A percentile compares a stretch with the other conserved stretches of the same genome.
phyloP scores from a whole-genome alignment of 2,797 vertebrate species.

The Prunella strophiata region DNA sequence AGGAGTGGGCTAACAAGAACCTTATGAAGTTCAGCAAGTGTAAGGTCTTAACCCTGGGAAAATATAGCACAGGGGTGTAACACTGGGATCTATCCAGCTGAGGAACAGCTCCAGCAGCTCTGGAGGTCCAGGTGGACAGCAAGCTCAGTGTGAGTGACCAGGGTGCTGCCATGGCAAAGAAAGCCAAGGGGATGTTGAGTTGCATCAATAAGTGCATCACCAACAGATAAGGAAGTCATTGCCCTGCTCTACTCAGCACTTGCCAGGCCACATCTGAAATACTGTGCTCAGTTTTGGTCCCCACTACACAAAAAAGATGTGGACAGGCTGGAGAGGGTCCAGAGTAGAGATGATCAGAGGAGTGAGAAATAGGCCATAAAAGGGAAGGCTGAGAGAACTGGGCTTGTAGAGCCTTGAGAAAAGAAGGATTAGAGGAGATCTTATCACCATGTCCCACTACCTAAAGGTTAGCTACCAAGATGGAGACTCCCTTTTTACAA shows the following conservation, averaged over 20 bases:
- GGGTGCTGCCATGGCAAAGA: background rate
- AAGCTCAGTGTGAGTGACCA: background rate
- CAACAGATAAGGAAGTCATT: background rate
- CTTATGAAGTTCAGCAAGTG: background rate
- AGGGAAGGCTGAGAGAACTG: background rate
- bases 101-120: background rate
- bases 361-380: too few species aligned
- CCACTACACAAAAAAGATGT: background rate
- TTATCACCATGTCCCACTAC: background rate
- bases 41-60: background rate
- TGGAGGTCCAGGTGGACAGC: background rate
- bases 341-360: background rate
- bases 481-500: background rate
- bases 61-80: background rate
- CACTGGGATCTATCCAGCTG: background rate
- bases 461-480: background rate
- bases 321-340: background rate
- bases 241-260: background rate
- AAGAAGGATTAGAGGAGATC: background rate
- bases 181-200: accelerated
- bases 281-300: background rate
- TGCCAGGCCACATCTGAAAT: background rate
- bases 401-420: background rate
- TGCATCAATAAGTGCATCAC: background rate
- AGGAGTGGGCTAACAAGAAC: background rate